phyloP scores from a whole-genome alignment of 2,888 invertebrate species.

The Lydus trimaculatus region DNA sequence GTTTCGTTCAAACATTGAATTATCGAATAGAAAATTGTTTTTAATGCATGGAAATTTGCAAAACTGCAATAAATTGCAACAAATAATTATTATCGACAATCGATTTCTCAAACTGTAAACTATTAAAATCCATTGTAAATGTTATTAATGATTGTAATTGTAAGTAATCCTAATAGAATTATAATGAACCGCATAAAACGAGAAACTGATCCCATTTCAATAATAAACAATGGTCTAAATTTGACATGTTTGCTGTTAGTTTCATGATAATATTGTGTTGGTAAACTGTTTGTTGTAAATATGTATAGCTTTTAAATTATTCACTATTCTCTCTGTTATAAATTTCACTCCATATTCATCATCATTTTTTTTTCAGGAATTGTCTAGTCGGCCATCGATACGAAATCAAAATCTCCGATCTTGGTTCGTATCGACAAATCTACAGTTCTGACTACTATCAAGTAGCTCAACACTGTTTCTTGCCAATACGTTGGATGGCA shows the following conservation, averaged over 20 bases:
- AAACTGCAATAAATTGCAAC: neutral
- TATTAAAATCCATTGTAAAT: neutral
- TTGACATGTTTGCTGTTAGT: neutral
- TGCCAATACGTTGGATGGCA: conserved; percentile 89
- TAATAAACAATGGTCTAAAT: neutral
- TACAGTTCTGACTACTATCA: conserved; percentile 82
- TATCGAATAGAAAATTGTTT: conserved; percentile 21
- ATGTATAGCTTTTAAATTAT: neutral
- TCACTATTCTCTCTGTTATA: neutral
- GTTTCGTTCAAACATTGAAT: conserved; percentile 20
- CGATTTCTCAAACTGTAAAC: neutral
- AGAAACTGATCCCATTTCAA: neutral
- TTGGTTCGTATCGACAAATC: conserved; percentile 74
- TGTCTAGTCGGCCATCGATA: conserved; percentile 81
- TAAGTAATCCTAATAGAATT: neutral
- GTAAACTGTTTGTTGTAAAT: neutral
- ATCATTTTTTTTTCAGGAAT: conserved; percentile 66
- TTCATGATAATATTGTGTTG: no score
- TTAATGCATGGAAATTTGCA: conserved; percentile 19
- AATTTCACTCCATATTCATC: no score
- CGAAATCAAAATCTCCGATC: conserved; percentile 76
- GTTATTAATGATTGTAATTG: neutral
- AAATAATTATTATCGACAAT: neutral
- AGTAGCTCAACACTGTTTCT: conserved; percentile 72
- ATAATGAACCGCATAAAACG: neutral